Conservation (phyloP, 2,888 invertebrate species). For the Venusia cambrica region DNA sequence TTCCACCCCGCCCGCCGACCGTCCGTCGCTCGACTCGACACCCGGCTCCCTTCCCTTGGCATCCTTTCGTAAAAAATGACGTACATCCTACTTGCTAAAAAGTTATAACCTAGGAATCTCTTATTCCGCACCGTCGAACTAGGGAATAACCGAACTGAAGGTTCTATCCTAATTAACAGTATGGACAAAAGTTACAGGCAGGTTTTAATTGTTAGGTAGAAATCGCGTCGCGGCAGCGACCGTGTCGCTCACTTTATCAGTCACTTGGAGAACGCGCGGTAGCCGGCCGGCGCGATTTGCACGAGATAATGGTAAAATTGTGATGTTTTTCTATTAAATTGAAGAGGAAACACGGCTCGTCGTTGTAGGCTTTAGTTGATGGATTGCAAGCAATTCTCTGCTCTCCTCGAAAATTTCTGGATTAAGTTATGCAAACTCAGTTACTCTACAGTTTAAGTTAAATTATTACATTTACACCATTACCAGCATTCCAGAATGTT, state of each 20-base stretch:
- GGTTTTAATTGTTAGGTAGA: conserved; percentile 53
- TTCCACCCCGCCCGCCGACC: conserved; percentile 39
- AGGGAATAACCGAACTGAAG: conserved; percentile 69
- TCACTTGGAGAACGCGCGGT: conserved; percentile 49
- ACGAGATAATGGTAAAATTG: conserved; percentile 77
- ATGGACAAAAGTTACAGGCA: conserved; percentile 74
- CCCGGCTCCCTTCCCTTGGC: conserved; percentile 49
- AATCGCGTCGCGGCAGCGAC: conserved; percentile 59
- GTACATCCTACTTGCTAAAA: conserved; percentile 73
- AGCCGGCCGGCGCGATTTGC: conserved; percentile 45
- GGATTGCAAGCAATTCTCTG: conserved; percentile 30
- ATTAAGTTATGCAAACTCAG: conserved; percentile 18
- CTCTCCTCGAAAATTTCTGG: conserved; percentile 36
- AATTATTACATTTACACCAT: conserved; percentile 16
- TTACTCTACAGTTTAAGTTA: conserved; percentile 19
- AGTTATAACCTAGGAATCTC: conserved; percentile 78
- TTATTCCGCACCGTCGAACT: conserved; percentile 69
- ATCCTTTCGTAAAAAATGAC: conserved; percentile 70
- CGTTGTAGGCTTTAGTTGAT: conserved; percentile 28
- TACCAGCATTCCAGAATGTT: conserved; percentile 21
- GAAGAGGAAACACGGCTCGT: conserved; percentile 32
- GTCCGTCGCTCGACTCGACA: too few relatives aligned
- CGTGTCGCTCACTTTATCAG: conserved; percentile 73
- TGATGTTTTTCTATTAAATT: conserved; percentile 71
- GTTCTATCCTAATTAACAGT: conserved; percentile 68